phyloP scores from a whole-genome alignment of 2,113 vertebrate species.

The Accipiter cooperii region DNA sequence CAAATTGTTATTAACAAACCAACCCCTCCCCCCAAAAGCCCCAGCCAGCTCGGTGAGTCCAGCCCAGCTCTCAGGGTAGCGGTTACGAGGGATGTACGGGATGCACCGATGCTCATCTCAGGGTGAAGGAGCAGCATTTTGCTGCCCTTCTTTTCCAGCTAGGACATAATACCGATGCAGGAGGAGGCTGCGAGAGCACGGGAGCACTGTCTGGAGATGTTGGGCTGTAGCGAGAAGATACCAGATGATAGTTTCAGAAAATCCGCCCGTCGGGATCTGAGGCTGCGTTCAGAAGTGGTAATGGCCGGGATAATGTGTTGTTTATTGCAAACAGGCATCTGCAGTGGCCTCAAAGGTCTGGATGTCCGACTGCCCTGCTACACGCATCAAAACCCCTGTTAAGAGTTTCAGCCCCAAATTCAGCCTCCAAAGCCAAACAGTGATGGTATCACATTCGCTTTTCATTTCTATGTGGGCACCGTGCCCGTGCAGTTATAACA shows the following conservation, averaged over 20 bases:
- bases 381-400: neutral
- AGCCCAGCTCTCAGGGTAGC: neutral
- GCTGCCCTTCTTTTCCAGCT: neutral
- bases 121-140: neutral
- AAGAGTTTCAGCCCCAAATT: neutral
- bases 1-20: neutral
- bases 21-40: neutral
- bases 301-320: neutral
- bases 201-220: neutral
- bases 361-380: neutral
- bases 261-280: neutral
- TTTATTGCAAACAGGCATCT: constrained; percentile 10
- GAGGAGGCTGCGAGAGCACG: rapidly evolving
- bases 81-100: neutral
- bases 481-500: constrained; percentile 10
- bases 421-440: neutral
- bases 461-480: constrained; percentile 11
- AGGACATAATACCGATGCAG: neutral
- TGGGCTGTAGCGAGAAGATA: neutral
- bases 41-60: neutral
- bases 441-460: constrained; percentile 44
- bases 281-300: neutral
- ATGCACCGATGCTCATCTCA: neutral
- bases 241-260: neutral
- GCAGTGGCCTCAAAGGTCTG: neutral